Percentiles rank a stretch among this genome's conserved stretches.
Evolutionary conservation across 2,113 vertebrate species (phyloP).

Genomic region (Cheilinus undulatus): DNA sequence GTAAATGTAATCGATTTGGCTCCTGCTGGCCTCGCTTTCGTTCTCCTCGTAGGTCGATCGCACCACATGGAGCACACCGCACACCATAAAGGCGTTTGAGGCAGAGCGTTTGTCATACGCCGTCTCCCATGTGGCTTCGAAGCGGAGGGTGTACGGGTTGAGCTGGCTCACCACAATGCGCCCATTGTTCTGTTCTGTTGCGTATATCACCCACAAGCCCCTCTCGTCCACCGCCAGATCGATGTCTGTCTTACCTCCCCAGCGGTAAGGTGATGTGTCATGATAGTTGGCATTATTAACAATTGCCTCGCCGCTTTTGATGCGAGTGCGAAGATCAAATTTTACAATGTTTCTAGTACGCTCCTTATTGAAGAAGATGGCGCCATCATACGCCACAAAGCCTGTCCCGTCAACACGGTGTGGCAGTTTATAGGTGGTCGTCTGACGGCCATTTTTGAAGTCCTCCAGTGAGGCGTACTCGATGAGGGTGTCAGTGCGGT

Average conservation of each 20-base stretch:
- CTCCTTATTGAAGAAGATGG: conserved; percentile 99
- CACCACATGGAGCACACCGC: conserved; percentile 96
- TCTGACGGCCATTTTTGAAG: conserved; percentile 93
- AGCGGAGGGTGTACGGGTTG: conserved; percentile 97
- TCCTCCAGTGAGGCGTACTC: conserved; percentile 96
- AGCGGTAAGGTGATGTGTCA: conserved; percentile 96
- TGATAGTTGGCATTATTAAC: conserved; percentile 99
- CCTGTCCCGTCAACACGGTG: conserved; percentile 98
- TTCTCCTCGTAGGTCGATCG: conserved; percentile 97
- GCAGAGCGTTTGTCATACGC: conserved; percentile 96
- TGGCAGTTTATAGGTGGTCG: conserved; percentile 95
- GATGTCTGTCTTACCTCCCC: conserved; percentile 98
- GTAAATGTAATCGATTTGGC: conserved; percentile 94
- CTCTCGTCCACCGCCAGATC: conserved; percentile 97
- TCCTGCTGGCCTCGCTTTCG: conserved; percentile 93
- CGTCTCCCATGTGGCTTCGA: conserved; percentile 96
- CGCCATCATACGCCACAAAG: conserved; percentile 97
- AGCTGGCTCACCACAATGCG: conserved; percentile 97
- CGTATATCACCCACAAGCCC: conserved; percentile 98
- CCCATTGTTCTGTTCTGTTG: conserved; percentile 97
- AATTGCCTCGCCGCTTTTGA: conserved; percentile 99
- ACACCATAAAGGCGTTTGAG: conserved; percentile 98
- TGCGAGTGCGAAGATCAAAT: conserved; percentile 97
- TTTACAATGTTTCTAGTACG: conserved; percentile 98
- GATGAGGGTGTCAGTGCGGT: conserved; percentile 96